A percentile compares a stretch with the other conserved stretches of the same genome.
These are phyloP conservation scores for Lontra canadensis DNA, from an alignment of 2,113 vertebrate species.

Conservation along the genomic window DNA sequence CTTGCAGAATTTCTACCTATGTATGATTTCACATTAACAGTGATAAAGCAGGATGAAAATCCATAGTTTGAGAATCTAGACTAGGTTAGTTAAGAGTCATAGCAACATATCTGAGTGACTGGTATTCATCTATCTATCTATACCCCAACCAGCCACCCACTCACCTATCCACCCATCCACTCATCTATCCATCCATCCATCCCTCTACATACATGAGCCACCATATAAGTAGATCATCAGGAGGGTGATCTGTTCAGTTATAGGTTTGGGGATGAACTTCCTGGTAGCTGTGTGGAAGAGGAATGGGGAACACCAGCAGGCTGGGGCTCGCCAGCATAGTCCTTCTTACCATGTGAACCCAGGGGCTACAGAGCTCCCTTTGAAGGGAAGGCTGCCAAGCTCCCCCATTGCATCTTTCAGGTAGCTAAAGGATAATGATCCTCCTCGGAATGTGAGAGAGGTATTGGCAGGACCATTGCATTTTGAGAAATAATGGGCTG, in stretches of 20 bases:
- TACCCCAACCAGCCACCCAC: background rate
- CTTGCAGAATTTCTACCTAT: background rate
- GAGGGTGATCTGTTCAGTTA: background rate
- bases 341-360: background rate
- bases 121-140: background rate
- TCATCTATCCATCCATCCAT: background rate
- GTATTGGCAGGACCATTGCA: background rate
- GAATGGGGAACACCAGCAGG: background rate
- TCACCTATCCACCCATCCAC: background rate
- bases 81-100: background rate
- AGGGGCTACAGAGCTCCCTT: background rate
- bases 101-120: background rate
- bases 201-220: background rate
- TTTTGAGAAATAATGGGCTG: slow-evolving; percentile 28
- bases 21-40: background rate
- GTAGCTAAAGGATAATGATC: background rate
- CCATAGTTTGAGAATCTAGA: background rate
- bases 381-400: slow-evolving; percentile 45
- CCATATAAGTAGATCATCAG: background rate
- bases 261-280: background rate
- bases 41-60: background rate
- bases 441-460: background rate
- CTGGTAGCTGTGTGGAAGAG: background rate
- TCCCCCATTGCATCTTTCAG: background rate
- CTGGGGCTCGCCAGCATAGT: background rate